These are phyloP conservation scores for Caerostris extrusa DNA, from an alignment of 1,140 invertebrate genomes.

Conservation along the genomic window DNA sequence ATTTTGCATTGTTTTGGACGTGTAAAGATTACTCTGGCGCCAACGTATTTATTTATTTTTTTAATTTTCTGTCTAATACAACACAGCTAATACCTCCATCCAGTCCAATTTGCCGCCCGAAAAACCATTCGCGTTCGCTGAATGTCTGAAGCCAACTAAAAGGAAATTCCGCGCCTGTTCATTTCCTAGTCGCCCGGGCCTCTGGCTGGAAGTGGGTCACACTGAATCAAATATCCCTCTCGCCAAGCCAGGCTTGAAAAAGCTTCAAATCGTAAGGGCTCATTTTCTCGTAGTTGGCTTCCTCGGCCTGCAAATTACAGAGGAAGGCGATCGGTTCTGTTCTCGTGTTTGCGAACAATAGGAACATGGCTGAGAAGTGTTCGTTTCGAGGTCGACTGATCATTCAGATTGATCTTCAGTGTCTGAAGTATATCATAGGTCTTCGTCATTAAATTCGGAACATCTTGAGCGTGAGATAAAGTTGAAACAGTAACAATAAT, in stretches of 20 bases:
- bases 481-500: neutral
- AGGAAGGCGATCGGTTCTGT: neutral
- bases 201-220: neutral
- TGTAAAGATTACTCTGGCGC: too few relatives aligned
- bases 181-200: neutral
- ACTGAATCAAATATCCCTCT: constrained; percentile 21
- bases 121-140: too few relatives aligned
- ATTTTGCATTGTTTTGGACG: too few relatives aligned
- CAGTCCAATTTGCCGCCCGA: too few relatives aligned
- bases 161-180: neutral
- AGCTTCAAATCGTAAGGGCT: neutral
- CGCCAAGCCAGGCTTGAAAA: constrained; percentile 12
- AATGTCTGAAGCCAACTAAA: neutral
- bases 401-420: neutral
- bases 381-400: constrained; percentile 17
- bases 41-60: too few relatives aligned
- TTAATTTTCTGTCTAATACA: too few relatives aligned
- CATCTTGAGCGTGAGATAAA: neutral
- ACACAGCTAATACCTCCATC: too few relatives aligned
- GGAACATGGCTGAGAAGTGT: constrained; percentile 1
- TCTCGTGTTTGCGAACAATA: constrained; percentile 7
- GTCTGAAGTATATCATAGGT: neutral
- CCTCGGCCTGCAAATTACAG: constrained; percentile 21
- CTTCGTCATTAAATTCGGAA: neutral
- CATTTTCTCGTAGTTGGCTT: neutral